Base-by-base conservation (phyloP, 2,113 vertebrate genomes). In the Ellobius talpinus region DNA sequence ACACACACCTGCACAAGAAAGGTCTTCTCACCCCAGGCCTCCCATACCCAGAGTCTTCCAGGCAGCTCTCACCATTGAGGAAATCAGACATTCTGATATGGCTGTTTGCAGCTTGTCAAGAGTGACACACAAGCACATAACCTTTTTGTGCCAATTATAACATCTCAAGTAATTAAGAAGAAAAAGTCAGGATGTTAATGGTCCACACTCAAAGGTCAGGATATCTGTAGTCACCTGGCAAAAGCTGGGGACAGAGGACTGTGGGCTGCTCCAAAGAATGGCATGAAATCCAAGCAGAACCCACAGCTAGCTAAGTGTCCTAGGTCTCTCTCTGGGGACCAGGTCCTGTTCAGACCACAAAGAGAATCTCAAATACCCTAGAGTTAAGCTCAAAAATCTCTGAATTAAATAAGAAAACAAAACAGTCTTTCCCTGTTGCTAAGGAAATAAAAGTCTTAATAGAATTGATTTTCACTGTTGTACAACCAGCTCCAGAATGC, bases 81-180 rank as follows among this genome's bases (percentile, higher is more conserved):
- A 91, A 87, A 31, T 26, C 45, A 76, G 12, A 33, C 13, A 21
- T 74, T 92, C 52, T 42, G 65, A 47, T 50, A 33, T 31, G 36
- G 5, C 24, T 89, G 24, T 82, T 97, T 90, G 52, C 82, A 95
- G 36, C 52, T n/a, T 61, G 70, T 65, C 58, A 92, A 31, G 66
- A 58, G 76, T 47, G 45, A 72, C 23, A 90, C 13, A 68, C 61
- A 36, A 89, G 74, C 52, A 65, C 5, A 39, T 78, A 87, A 92
- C 90, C 94, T 96, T 97, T 95, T 45, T 66, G 33, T 31, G 72
- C 65, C 96, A 95, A 96, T 95, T 95, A 92, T 11, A 77, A 52
- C 39, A 86, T 96, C 89, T 92, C 77, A 97, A 94, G 74, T 92
- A 97, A 97, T 97, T 97, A 96, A 94, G 93, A 92, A 70, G 94